These are phyloP conservation scores for Megaceryle maxima DNA, from an alignment of 2,113 vertebrate genomes.

Conservation along the genomic window DNA sequence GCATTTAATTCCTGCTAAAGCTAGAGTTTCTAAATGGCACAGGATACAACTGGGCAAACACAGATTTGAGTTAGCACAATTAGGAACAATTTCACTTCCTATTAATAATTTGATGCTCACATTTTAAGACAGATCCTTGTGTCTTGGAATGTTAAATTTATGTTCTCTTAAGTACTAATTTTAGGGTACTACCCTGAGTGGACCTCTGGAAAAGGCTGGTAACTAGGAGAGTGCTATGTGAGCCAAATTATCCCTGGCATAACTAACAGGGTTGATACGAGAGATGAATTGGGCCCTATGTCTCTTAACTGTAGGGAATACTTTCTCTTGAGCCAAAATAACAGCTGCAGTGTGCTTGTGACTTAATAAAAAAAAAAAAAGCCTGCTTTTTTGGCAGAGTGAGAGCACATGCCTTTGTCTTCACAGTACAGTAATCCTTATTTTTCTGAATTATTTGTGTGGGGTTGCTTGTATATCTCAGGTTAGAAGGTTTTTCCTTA, in stretches of 20 bases:
- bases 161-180: neutral
- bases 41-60: neutral
- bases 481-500: neutral
- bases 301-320: constrained; percentile 15
- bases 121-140: neutral
- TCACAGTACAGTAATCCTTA: neutral
- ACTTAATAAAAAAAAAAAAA: neutral
- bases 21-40: neutral
- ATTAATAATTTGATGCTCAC: neutral
- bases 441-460: neutral
- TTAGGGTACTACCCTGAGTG: neutral
- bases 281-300: constrained; percentile 48
- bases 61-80: neutral
- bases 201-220: neutral
- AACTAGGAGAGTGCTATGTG: constrained; percentile 21
- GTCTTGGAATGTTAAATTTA: neutral
- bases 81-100: neutral
- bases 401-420: neutral
- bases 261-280: constrained; percentile 28
- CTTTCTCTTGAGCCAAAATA: constrained; percentile 38
- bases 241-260: constrained; percentile 32
- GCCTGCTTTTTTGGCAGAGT: neutral
- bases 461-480: neutral
- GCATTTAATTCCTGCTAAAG: neutral
- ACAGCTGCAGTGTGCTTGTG: constrained; percentile 63